Percentiles rank a stretch among this genome's conserved stretches.
Conservation (phyloP, 2,888 invertebrate species). For the Amblyteles armatorius region DNA sequence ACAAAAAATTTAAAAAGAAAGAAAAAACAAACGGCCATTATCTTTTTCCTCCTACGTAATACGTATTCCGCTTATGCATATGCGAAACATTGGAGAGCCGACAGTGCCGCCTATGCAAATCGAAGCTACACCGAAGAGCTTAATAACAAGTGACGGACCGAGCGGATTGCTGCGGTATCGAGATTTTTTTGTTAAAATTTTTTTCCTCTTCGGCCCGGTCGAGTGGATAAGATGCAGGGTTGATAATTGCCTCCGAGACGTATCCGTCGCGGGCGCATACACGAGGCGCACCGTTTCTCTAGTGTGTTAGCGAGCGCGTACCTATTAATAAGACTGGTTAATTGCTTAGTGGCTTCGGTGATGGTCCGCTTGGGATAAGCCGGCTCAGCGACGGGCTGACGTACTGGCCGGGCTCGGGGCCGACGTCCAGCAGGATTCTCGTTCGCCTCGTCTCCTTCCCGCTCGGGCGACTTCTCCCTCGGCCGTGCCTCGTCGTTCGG, state of each 20-base stretch:
- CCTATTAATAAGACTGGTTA: conserved; percentile 77
- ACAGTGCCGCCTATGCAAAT: neutral
- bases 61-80: conserved; percentile 18
- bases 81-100: neutral
- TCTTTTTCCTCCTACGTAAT: neutral
- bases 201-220: conserved; percentile 2
- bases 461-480: conserved; percentile 22
- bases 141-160: conserved; percentile 31
- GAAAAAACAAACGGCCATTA: neutral
- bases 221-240: conserved; percentile 36
- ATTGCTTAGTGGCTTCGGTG: conserved; percentile 70
- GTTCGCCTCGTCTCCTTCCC: conserved; percentile 31
- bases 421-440: conserved; percentile 57
- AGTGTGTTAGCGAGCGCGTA: conserved; percentile 49
- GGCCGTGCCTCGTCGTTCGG: conserved; percentile 46
- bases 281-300: conserved; percentile 47
- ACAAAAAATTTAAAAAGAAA: neutral
- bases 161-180: conserved; percentile 23
- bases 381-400: conserved; percentile 31
- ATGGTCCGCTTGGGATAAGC: conserved; percentile 73
- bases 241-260: conserved; percentile 72
- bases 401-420: conserved; percentile 13
- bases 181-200: neutral
- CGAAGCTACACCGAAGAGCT: neutral
- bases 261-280: conserved; percentile 68